phyloP scores from a whole-genome alignment of 2,113 vertebrate species.

The Carassius gibelio region DNA sequence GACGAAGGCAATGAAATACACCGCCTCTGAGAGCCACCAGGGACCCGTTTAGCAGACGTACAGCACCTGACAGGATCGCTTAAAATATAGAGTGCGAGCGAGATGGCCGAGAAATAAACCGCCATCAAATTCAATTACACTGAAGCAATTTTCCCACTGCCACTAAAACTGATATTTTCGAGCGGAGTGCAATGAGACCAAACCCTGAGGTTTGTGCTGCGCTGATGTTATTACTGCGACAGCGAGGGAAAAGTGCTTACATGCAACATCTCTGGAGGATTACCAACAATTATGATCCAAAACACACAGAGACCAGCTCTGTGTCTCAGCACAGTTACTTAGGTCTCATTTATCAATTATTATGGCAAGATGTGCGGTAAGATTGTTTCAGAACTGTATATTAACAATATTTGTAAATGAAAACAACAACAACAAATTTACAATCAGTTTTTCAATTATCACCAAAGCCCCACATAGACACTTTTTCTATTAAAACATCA shows the following conservation, averaged over 20 bases:
- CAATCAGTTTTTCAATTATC: not conserved
- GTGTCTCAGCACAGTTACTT: not conserved
- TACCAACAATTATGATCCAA: not conserved
- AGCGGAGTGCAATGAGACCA: not conserved
- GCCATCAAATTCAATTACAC: conserved; percentile 37
- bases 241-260: not conserved
- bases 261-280: not conserved
- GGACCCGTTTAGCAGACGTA: conserved; percentile 33
- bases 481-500: not conserved
- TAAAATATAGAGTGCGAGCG: conserved; percentile 20
- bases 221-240: not conserved
- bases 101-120: conserved; percentile 18
- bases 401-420: not conserved
- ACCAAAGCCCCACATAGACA: not conserved
- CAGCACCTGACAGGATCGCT: conserved; percentile 40
- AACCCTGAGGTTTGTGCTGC: not conserved
- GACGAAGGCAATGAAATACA: conserved; percentile 14
- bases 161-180: not conserved
- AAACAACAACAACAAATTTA: not conserved
- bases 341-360: not conserved
- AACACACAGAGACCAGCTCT: not conserved
- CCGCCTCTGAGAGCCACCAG: conserved; percentile 18
- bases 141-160: conserved; percentile 23
- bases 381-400: not conserved
- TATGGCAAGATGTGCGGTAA: not conserved